Conservation (phyloP, 2,888 invertebrate species). For the Hetaerina titia region DNA sequence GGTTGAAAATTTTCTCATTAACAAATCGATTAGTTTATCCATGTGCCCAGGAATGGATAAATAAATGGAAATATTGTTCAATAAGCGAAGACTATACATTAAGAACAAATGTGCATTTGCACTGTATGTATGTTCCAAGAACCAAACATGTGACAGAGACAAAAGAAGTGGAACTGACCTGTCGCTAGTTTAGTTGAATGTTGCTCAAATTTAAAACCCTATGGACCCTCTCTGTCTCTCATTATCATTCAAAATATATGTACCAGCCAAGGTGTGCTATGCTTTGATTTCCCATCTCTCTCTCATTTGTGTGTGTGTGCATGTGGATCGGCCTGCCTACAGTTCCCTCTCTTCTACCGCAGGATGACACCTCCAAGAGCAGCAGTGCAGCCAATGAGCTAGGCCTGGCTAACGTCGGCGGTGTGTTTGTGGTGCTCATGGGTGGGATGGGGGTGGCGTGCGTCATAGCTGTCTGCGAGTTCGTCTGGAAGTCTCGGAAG, state of each 20-base stretch:
- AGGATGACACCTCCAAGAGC: conserved; percentile 92
- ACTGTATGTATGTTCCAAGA: too few relatives aligned
- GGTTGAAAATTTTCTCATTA: too few relatives aligned
- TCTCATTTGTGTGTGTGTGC: not conserved
- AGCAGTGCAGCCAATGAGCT: conserved; percentile 93
- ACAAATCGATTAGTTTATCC: too few relatives aligned
- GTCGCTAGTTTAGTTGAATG: too few relatives aligned
- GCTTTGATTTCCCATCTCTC: not conserved
- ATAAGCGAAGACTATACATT: too few relatives aligned
- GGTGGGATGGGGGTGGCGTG: conserved; percentile 95
- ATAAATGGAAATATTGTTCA: too few relatives aligned
- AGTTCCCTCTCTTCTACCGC: conserved; percentile 46
- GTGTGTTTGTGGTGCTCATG: conserved; percentile 97
- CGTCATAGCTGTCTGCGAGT: conserved; percentile 96
- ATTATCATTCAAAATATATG: not conserved
- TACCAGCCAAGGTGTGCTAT: not conserved
- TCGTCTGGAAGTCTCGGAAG: conserved; percentile 96
- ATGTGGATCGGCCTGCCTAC: not conserved
- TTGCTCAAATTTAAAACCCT: too few relatives aligned
- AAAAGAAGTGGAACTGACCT: too few relatives aligned
- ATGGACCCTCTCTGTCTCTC: too few relatives aligned
- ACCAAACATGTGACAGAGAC: too few relatives aligned
- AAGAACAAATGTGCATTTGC: too few relatives aligned
- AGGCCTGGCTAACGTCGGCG: conserved; percentile 96
- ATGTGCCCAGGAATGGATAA: too few relatives aligned